Base-by-base conservation (phyloP, 1,140 invertebrate genomes). In the Xylocopa sonorina region DNA sequence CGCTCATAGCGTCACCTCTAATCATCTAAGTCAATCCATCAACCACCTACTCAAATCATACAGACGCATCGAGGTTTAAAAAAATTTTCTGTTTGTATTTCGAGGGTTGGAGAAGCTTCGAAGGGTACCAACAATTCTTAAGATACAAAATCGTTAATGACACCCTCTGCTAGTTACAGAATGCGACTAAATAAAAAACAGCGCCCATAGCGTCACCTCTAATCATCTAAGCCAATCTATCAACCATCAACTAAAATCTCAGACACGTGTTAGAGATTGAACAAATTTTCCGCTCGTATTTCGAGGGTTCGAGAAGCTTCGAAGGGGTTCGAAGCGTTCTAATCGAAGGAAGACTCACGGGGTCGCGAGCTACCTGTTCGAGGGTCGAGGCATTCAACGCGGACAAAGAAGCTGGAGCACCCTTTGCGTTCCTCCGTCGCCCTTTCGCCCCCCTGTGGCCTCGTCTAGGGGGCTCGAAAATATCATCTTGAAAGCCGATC, bases 341-440 rank as follows among this genome's bases (percentile, higher is more conserved):
- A 67, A 77, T 77, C 55, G 75, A 43, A 60, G 55, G 67, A 71
- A 62, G 66, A 78, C 50, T 50, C 75, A 46, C 63, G 38, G 51
- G 38, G 29, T 51, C 64, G 41, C 43, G 24, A 58, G 51, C 29
- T 32, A 60, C 75, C 64, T 50, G 66, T 69, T 66, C 60, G 46
- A 18, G 41, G 81, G 21, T 48, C 21, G 62, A 60, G n/a, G 51
- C 60, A 75, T 84, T 84, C 66, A 80, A 80, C 68, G 69, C 34
- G 81, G 48, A 84, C 83, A 84, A 84, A 83, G 64, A 32, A 9
- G 9, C 32, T 84, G n/a, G 77, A 84, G 77, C 32, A 73, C 62
- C 12, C 67, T 64, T 46, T 24, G 60, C 64, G 21, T 24, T 18
- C 16, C 29, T 51, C 27, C 34, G 5, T 32, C 7, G 55, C 6